Evolutionary conservation across 2,797 vertebrate genomes (phyloP).

Genomic region (Nannoperca australis): DNA sequence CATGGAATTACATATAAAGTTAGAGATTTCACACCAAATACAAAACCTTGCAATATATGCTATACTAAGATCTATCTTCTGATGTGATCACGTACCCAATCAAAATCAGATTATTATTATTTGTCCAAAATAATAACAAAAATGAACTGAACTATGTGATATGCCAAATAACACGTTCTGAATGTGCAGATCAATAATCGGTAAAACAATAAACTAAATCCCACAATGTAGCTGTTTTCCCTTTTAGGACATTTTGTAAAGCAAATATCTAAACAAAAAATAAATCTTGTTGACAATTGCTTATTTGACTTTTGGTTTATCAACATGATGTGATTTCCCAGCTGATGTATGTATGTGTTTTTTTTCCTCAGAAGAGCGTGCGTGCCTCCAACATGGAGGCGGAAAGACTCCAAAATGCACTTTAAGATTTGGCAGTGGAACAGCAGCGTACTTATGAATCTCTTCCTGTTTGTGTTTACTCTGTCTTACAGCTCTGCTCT

Average conservation of each 20-base stretch:
- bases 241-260: conserved; percentile 19
- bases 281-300: conserved; percentile 24
- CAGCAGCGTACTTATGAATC: conserved; percentile 72
- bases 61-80: too few species aligned
- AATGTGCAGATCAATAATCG: neutral
- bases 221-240: neutral
- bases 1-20: neutral
- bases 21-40: neutral
- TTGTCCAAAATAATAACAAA: too few species aligned
- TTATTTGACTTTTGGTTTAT: conserved; percentile 55
- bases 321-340: conserved; percentile 60
- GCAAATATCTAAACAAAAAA: conserved; percentile 32
- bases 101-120: neutral
- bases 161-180: neutral
- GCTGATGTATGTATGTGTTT: conserved; percentile 38
- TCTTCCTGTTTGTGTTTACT: conserved; percentile 86
- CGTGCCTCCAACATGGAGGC: conserved; percentile 61
- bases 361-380: conserved; percentile 58
- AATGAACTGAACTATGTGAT: neutral
- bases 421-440: conserved; percentile 73
- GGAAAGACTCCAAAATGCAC: conserved; percentile 61
- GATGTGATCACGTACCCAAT: neutral
- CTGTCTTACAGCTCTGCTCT: conserved; percentile 54
- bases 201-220: conserved; percentile 11
- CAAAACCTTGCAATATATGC: neutral